Percentiles rank a stretch among this genome's conserved stretches.
phyloP scores from a whole-genome alignment of 2,797 vertebrate genomes.

The Hipposideros larvatus region DNA sequence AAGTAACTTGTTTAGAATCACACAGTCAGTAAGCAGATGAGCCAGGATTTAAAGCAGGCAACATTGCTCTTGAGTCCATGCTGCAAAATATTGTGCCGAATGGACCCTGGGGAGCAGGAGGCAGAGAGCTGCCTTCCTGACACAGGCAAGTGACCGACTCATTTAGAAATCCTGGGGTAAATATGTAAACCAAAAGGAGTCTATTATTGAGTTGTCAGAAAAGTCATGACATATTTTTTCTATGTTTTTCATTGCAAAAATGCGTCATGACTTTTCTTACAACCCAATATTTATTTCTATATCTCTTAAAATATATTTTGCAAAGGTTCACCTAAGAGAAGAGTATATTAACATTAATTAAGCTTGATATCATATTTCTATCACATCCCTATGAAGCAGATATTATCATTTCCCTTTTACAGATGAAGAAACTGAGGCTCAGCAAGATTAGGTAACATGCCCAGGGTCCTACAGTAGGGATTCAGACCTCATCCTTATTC shows the following conservation, averaged over 20 bases:
- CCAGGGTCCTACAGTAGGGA: background rate
- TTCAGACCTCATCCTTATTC: background rate
- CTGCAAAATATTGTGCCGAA: fast-evolving
- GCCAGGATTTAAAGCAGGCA: background rate
- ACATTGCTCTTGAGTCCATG: background rate
- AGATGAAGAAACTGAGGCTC: background rate
- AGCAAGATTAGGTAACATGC: background rate
- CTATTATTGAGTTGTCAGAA: no score
- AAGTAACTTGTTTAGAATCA: background rate
- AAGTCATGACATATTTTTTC: no score
- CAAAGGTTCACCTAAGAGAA: background rate
- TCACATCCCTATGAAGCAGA: background rate
- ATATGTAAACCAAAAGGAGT: background rate
- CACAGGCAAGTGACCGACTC: background rate
- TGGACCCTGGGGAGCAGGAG: background rate
- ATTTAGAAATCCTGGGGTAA: background rate
- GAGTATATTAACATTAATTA: background rate
- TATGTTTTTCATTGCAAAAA: no score
- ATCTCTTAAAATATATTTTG: background rate
- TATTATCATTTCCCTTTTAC: background rate
- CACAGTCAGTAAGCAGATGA: fast-evolving
- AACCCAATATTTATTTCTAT: background rate
- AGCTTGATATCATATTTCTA: background rate
- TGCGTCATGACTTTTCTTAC: no score
- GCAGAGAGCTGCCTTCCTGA: background rate